A percentile compares a stretch with the other conserved stretches of the same genome.
Conservation (phyloP, 1,140 invertebrate species). For the Temnothorax curvispinosus region DNA sequence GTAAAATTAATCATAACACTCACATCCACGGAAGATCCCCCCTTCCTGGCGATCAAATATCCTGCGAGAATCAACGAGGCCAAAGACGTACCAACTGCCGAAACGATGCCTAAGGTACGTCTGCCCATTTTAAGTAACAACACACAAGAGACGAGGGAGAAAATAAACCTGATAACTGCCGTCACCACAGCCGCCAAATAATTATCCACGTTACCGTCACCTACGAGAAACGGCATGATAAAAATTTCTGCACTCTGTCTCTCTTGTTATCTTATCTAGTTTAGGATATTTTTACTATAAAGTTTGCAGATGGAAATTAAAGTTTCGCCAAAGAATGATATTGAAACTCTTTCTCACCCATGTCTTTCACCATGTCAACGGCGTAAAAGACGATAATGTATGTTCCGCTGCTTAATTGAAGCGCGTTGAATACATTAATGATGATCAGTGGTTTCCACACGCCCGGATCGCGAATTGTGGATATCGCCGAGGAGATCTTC, state of each 20-base stretch:
- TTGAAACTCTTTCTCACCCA: slow-evolving; percentile 79
- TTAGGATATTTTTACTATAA: slow-evolving; percentile 1
- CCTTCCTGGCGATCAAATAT: slow-evolving; percentile 84
- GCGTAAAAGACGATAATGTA: slow-evolving; percentile 92
- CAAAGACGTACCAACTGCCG: slow-evolving; percentile 88
- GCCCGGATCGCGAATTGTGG: slow-evolving; percentile 84
- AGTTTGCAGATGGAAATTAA: neutral
- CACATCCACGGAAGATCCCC: slow-evolving; percentile 81
- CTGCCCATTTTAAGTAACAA: slow-evolving; percentile 88
- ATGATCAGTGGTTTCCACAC: slow-evolving; percentile 90
- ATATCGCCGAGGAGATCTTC: slow-evolving; percentile 72
- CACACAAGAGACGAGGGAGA: slow-evolving; percentile 88
- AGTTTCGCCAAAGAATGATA: neutral
- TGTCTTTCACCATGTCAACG: slow-evolving; percentile 88
- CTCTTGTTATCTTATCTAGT: neutral
- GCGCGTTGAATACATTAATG: slow-evolving; percentile 89
- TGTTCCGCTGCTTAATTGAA: slow-evolving; percentile 90
- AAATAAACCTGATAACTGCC: slow-evolving; percentile 87
- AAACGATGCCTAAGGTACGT: slow-evolving; percentile 88
- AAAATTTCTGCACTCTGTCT: slow-evolving; percentile 9
- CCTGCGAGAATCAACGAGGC: slow-evolving; percentile 87
- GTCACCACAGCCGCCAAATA: slow-evolving; percentile 89
- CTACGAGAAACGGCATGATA: slow-evolving; percentile 53
- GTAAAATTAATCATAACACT: slow-evolving; percentile 13
- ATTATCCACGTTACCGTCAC: slow-evolving; percentile 78